Base-by-base conservation (phyloP, 2,113 vertebrate species). In the Shinisaurus crocodilurus region DNA sequence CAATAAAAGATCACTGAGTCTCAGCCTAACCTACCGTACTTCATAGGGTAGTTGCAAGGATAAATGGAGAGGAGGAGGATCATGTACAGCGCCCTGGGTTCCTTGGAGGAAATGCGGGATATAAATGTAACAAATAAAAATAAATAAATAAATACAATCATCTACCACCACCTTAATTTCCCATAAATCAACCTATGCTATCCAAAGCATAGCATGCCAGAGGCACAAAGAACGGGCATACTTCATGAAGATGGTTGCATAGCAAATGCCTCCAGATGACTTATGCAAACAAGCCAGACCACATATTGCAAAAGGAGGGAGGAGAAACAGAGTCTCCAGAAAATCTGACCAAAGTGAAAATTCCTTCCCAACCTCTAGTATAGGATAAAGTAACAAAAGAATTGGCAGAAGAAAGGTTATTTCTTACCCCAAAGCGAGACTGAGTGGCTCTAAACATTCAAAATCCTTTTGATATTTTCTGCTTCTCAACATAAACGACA, bases 381-480 rank as follows among this genome's bases (percentile, higher is more conserved):
- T 37, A 29, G 15, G 29, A 20, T 23, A 67, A 67, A 37, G 76
- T 48, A 60, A 25, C 9, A 57, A 29, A n/a, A 65, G 32, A 85
- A 40, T 32, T 80, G 27, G 81, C 1, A 50, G 72, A 74, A 63
- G 32, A 13, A 40, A 81, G 1, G 2, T 5, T 4, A 0, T 50
- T 72, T 90, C 98, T 98, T 97, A 98, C 97, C 98, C 95, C 81
- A 34, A 98, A 97, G 93, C 97, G 98, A 77, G 88, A 23, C 1
- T 0, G 40, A 88, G 94, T 95, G 96, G 96, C 96, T 93, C 93
- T 91, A 86, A 97, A 95, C 90, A 95, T 82, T 1, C 95, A 91
- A 54, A 91, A 29, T 45, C 75, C 91, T 95, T 43, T 32, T 79
- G 84, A 29, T n/a, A 4, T 48, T 50, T 85, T 74, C 57, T 5